Base-by-base conservation (phyloP, 2,113 vertebrate genomes). In the Hydrochoerus hydrochaeris region DNA sequence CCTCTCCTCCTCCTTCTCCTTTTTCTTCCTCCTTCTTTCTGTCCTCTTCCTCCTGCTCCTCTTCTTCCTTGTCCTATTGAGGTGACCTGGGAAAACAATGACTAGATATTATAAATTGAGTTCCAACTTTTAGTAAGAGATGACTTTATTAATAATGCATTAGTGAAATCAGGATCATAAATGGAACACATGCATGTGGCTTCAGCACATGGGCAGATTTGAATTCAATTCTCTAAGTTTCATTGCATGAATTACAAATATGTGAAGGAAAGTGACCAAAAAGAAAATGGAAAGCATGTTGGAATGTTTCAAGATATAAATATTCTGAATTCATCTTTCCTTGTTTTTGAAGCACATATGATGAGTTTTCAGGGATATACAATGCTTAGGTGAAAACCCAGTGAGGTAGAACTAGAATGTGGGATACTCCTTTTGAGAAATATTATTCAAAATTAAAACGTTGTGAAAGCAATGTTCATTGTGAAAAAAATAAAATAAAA, bases 401-500 rank as follows among this genome's bases (percentile, higher is more conserved):
- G 52, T 6, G 35, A 24, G 54, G 26, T 12, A 60, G 65, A 62
- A 52, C 19, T 94, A 41, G 77, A 38, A 17, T 49, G 73, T 73
- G 41, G 0, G 16, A 19, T 73, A 30, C 22, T 22, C 2, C 60
- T 86, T 95, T 60, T 71, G 63, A 88, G 57, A 7, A 7, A 2
- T 77, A 78, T 89, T 92, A 94, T 73, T 86, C 60, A 90, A 73
- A 80, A 28, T 17, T 54, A 65, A 87, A 69, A 46, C 16, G 49
- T 82, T 82, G 5, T 46, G 75, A 73, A 75, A 75, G 38, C n/a
- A 69, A 41, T 52, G 32, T 32, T 93, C 2, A 78, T 24, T 54
- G 49, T 88, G 62, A 78, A 88, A 88, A 88, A 73, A 60, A 16
- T 32, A 38, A 91, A 82, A 75, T 35, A 46, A 80, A 95, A 96